phyloP scores from a whole-genome alignment of 2,113 vertebrate genomes.

The Probosciger aterrimus region DNA sequence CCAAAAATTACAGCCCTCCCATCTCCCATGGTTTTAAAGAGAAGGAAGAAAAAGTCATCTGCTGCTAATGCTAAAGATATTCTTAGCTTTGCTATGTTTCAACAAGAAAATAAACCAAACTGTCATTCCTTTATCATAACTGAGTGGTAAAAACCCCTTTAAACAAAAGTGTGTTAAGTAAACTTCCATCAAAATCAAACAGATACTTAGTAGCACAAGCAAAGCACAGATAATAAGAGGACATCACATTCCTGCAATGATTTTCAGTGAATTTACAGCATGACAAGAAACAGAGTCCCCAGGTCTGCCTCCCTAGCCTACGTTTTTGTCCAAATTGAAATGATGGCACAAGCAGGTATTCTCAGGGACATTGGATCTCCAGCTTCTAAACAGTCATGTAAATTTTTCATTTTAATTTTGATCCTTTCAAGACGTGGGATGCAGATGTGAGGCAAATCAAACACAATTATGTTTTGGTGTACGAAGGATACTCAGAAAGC shows the following conservation, averaged over 20 bases:
- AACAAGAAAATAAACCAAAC: neutral
- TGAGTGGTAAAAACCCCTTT: neutral
- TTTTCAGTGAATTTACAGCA: neutral
- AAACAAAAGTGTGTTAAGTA: neutral
- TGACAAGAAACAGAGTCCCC: neutral
- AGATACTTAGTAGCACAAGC: neutral
- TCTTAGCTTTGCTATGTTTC: neutral
- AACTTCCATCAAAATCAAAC: neutral
- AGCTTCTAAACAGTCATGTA: neutral
- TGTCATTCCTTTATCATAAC: neutral
- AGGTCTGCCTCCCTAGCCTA: neutral
- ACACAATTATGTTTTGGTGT: neutral
- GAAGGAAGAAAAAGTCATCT: neutral
- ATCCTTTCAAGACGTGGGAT: neutral
- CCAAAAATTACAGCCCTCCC: neutral
- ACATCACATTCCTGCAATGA: neutral
- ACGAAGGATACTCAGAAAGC: neutral
- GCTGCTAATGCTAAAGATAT: neutral
- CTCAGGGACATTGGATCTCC: neutral
- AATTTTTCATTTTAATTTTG: neutral
- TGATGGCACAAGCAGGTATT: neutral
- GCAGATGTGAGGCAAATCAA: neutral
- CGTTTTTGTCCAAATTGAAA: neutral
- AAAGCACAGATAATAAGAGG: neutral
- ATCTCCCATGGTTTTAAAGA: neutral